Conservation (phyloP, 1,140 invertebrate species). For the Diachasma alloeum region DNA sequence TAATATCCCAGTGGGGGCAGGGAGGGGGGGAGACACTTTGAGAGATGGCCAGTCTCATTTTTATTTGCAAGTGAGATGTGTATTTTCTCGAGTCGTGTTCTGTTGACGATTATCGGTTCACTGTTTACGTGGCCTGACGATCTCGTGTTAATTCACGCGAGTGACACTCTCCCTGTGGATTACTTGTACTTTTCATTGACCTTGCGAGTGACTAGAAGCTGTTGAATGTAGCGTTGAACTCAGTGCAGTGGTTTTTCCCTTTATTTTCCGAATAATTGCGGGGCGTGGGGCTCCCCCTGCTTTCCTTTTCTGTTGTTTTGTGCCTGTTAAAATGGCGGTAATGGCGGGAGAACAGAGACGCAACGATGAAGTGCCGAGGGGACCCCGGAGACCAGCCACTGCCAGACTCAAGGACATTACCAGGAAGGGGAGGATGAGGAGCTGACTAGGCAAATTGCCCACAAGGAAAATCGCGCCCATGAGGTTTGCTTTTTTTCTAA, state of each 20-base stretch:
- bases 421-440: constrained; percentile 44
- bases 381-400: constrained; percentile 16
- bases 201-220: no score
- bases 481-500: constrained; percentile 52
- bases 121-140: background rate
- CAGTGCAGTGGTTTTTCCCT: no score
- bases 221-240: no score
- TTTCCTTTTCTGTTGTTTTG: constrained; percentile 40
- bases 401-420: constrained; percentile 40
- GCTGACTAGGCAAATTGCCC: constrained; percentile 46
- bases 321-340: constrained; percentile 49
- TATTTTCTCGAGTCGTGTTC: background rate
- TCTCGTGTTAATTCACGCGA: no score
- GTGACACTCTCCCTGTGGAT: no score
- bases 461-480: constrained; percentile 41
- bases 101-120: background rate
- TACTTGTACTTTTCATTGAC: no score
- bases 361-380: constrained; percentile 35
- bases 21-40: background rate
- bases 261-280: no score
- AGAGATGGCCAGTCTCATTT: background rate
- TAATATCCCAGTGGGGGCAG: background rate
- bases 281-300: constrained; percentile 12
- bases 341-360: constrained; percentile 50
- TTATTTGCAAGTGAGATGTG: background rate